Evolutionary conservation across 2,797 vertebrate species (phyloP).

Genomic region (Nannoperca obscura): DNA sequence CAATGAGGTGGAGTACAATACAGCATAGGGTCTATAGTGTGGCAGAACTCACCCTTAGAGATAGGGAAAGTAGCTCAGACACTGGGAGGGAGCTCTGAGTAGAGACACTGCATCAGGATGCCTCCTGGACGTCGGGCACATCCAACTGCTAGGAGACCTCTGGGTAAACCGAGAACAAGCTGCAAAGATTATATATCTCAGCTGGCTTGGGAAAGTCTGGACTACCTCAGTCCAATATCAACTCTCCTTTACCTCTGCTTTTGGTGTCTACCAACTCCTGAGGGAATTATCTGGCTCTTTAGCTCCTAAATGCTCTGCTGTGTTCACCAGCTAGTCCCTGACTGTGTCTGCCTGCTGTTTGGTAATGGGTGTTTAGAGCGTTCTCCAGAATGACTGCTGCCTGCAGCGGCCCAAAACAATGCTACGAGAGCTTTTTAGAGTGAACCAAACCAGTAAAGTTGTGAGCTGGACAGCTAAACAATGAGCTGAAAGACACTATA

Average conservation of each 20-base stretch:
- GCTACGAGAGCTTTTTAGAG: background rate
- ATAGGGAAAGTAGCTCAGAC: too few species aligned
- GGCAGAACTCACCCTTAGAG: too few species aligned
- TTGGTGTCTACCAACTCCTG: background rate
- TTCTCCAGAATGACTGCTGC: background rate
- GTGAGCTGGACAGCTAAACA: background rate
- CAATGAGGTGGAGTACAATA: too few species aligned
- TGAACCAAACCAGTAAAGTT: background rate
- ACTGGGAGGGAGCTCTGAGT: too few species aligned
- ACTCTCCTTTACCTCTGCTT: background rate
- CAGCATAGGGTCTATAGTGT: too few species aligned
- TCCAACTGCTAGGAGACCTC: too few species aligned
- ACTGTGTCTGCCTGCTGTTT: slow-evolving; percentile 1
- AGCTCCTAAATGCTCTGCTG: background rate
- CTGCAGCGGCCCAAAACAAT: background rate
- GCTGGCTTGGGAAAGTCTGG: too few species aligned
- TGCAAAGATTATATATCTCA: too few species aligned
- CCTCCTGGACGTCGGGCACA: too few species aligned
- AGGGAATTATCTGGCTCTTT: background rate
- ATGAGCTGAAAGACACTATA: background rate
- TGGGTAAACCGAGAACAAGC: too few species aligned
- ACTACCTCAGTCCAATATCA: background rate
- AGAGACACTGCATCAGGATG: too few species aligned
- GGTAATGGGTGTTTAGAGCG: background rate
- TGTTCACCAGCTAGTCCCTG: background rate